Conservation (phyloP, 2,797 vertebrate species). For the Uromys caudimaculatus region DNA sequence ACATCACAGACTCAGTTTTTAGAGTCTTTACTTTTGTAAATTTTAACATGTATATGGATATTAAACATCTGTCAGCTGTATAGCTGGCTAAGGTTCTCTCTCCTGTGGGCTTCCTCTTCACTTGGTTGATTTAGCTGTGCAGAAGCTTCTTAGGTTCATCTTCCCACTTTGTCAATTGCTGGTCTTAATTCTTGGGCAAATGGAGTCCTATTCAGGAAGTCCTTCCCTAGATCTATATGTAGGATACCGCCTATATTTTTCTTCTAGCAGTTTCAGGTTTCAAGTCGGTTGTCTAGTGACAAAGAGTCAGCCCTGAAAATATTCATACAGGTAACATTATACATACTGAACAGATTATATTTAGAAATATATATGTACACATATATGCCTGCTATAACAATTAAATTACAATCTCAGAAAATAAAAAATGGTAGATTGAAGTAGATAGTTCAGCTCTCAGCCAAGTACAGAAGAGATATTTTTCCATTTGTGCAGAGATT, state of each 20-base stretch:
- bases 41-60: background rate
- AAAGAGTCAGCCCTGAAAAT: background rate
- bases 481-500: background rate
- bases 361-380: background rate
- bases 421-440: background rate
- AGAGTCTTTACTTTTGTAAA: background rate
- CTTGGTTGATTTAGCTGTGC: background rate
- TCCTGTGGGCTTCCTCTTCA: background rate
- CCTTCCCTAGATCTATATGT: background rate
- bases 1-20: background rate
- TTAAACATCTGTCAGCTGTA: background rate
- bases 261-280: background rate
- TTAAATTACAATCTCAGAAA: background rate
- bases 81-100: background rate
- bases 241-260: background rate
- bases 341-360: background rate
- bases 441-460: background rate
- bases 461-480: background rate
- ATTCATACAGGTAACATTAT: background rate
- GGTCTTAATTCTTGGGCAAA: background rate
- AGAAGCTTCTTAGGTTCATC: background rate
- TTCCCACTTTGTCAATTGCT: background rate
- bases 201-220: background rate
- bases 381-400: background rate
- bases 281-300: background rate